phyloP scores from a whole-genome alignment of 2,113 vertebrate genomes.

The Datnioides undecimradiatus region DNA sequence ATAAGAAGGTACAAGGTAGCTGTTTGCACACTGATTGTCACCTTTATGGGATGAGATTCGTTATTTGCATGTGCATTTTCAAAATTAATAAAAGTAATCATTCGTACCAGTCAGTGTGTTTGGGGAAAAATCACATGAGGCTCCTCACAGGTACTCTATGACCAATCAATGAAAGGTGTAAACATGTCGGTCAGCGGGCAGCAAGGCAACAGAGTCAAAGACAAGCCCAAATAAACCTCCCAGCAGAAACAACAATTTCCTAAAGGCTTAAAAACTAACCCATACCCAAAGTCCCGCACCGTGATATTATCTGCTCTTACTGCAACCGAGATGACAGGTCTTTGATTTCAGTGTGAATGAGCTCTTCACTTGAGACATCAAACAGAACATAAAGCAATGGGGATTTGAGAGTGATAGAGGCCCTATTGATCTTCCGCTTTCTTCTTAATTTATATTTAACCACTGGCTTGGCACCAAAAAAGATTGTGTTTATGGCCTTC shows the following conservation, averaged over 20 bases:
- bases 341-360: constrained; percentile 82
- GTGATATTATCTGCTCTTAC: constrained; percentile 75
- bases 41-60: neutral
- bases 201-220: constrained; percentile 28
- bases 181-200: constrained; percentile 39
- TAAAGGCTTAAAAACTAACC: constrained; percentile 56
- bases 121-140: neutral
- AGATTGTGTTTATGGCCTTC: constrained; percentile 74
- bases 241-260: constrained; percentile 55
- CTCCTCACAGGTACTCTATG: constrained; percentile 6
- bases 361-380: constrained; percentile 82
- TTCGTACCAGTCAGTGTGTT: neutral
- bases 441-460: constrained; percentile 85
- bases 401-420: constrained; percentile 82
- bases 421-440: constrained; percentile 82
- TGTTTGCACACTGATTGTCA: neutral
- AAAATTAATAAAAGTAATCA: neutral
- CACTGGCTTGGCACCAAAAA: constrained; percentile 79
- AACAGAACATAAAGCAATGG: constrained; percentile 81
- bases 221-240: constrained; percentile 38
- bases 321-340: constrained; percentile 74
- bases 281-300: constrained; percentile 63
- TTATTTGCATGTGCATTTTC: neutral
- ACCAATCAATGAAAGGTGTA: constrained; percentile 17
- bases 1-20: neutral